Evolutionary conservation across 2,797 vertebrate genomes (phyloP), one percentile per base, ranked within the genome.

Genomic region (Squalus acanthias): DNA sequence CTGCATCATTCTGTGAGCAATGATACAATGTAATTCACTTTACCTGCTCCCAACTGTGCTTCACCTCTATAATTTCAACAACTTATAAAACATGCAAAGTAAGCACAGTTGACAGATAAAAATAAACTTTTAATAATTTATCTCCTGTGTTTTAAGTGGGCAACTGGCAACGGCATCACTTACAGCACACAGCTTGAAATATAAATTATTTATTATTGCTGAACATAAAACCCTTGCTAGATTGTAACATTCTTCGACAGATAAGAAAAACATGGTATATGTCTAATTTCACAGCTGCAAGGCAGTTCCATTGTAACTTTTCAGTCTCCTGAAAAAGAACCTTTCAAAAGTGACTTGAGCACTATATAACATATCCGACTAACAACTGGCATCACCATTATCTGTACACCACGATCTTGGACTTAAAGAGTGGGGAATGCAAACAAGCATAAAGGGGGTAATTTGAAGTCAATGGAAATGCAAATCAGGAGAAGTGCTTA

Each of bases 201-300:
- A 74, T 53, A 26, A 74, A 95, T 72, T 72, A 95, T 74, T 95
- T 95, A 95, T 74, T 74, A 95, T 74, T 53, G 70, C 69, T 33
- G 50, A 74, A 29, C 3, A 53, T 29, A 95, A 95, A 95, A 72
- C 46, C 63, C 92, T 93, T 24, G 20, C 91, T 93, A 72, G 22
- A 24, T 46, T 95, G 93, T 29, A 72, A 95, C 39, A 53, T 50
- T 50, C 67, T 15, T 95, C 12, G 26, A 17, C 46, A 74, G 46
- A 24, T 29, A 15, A 53, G 26, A 95, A 65, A 95, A 33, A 72
- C 39, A 72, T 13, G 9, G 46, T 72, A 8, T 72, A 53, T n/a
- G 13, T n/a, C 65, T 95, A 74, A 33, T 9, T 95, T 46, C 29
- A 95, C 60, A 92, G 20, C 60, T 39, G 17, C 60, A 95, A 95